These are phyloP conservation scores for Pentalonia nigronervosa DNA, from an alignment of 1,140 invertebrate species.

Conservation along the genomic window DNA sequence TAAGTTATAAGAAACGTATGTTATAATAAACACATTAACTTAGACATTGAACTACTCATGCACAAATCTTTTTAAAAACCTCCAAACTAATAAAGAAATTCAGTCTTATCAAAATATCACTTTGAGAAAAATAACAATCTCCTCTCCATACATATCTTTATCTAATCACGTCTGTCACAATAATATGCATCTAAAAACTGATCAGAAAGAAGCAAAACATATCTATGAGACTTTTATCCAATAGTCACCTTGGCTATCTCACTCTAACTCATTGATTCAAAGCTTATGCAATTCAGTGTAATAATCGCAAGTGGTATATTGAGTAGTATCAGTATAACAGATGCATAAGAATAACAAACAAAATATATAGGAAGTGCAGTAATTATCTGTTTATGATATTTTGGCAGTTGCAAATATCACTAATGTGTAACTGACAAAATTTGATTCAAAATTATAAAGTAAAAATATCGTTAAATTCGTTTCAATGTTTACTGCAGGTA, in stretches of 20 bases:
- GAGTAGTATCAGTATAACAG: neutral
- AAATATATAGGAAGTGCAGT: neutral
- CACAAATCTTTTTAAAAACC: neutral
- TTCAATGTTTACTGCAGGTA: neutral
- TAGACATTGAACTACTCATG: neutral
- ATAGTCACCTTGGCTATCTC: neutral
- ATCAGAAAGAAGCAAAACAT: neutral
- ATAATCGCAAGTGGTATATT: too few species aligned
- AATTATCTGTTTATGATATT: too few species aligned
- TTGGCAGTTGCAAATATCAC: too few species aligned
- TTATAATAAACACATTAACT: neutral
- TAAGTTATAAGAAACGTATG: too few species aligned
- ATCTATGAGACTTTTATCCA: neutral
- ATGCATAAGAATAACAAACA: neutral
- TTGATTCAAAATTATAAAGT: too few species aligned
- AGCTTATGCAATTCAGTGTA: neutral
- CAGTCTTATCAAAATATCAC: too few species aligned
- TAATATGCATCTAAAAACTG: neutral
- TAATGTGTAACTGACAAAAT: too few species aligned
- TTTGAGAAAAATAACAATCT: neutral
- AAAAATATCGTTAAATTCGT: neutral
- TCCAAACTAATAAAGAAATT: too few species aligned
- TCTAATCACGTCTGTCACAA: neutral
- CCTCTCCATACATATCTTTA: neutral
- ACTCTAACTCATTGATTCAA: neutral